phyloP scores from a whole-genome alignment of 2,797 vertebrate species.

The Pachyuromys duprasi region DNA sequence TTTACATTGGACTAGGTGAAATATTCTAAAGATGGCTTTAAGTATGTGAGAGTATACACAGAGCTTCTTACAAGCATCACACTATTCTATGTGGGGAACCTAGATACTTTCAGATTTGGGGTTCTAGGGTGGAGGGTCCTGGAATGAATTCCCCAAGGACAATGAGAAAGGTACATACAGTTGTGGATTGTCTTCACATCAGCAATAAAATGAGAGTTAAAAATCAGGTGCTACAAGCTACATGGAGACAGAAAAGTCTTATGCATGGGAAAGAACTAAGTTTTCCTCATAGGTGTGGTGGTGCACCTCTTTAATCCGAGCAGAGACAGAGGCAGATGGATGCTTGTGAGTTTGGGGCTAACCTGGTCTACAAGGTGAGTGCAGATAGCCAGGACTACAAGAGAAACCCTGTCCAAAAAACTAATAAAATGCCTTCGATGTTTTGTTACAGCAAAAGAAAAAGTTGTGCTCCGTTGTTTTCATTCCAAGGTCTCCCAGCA shows the following conservation, averaged over 20 bases:
- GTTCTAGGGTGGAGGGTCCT: neutral
- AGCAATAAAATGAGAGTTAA: neutral
- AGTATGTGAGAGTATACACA: too few relatives aligned
- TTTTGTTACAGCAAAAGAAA: neutral
- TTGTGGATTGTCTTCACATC: neutral
- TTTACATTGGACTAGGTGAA: neutral
- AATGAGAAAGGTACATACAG: neutral
- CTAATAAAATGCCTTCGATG: neutral
- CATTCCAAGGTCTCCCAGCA: neutral
- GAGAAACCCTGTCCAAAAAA: too few relatives aligned
- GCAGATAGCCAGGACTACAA: too few relatives aligned
- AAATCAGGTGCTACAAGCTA: neutral
- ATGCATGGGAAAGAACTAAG: neutral
- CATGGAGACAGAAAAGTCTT: fast-evolving
- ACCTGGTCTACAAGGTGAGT: too few relatives aligned
- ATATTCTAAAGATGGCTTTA: neutral
- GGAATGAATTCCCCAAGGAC: neutral
- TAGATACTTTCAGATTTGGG: neutral
- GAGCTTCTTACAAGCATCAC: neutral
- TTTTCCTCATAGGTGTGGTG: neutral
- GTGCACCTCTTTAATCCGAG: too few relatives aligned
- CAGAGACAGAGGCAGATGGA: too few relatives aligned
- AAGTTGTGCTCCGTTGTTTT: neutral
- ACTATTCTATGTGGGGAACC: too few relatives aligned
- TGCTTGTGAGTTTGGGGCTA: too few relatives aligned